phyloP scores from a whole-genome alignment of 2,797 vertebrate species.

The Microchirus variegatus region DNA sequence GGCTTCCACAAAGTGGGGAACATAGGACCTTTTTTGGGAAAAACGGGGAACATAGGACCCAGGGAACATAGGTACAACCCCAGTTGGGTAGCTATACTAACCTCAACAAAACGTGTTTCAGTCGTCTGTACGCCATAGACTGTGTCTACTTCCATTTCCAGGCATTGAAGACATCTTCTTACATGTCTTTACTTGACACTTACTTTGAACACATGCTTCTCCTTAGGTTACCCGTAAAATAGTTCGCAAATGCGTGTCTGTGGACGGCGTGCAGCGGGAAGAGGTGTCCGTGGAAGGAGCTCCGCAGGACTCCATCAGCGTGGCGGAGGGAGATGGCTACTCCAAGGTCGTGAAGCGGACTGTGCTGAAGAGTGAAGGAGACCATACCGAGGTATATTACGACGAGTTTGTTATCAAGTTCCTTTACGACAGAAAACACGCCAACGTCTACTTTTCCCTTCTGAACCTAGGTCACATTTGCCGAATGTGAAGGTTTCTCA shows the following conservation, averaged over 20 bases:
- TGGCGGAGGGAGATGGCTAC: constrained; percentile 81
- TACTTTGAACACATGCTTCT: constrained; percentile 11
- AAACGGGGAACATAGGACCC: no score
- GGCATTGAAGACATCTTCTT: no score
- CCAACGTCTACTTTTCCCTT: not conserved
- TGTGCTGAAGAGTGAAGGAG: constrained; percentile 88
- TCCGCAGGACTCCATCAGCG: constrained; percentile 70
- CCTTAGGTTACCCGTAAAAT: constrained; percentile 89
- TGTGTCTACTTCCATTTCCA: no score
- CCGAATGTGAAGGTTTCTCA: constrained; percentile 75
- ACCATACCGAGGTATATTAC: constrained; percentile 84
- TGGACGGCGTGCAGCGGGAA: constrained; percentile 84
- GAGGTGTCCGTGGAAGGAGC: constrained; percentile 82
- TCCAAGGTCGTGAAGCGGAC: constrained; percentile 90
- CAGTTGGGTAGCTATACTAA: no score
- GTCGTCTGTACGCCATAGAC: no score
- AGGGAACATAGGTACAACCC: no score
- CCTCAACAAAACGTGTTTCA: no score
- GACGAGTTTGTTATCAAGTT: no score
- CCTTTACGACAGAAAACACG: not conserved
- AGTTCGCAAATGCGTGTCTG: constrained; percentile 84
- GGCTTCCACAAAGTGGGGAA: no score
- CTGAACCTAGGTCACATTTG: constrained; percentile 84
- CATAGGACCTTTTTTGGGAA: no score
- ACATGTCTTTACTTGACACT: no score